phyloP scores from a whole-genome alignment of 2,113 vertebrate genomes.

The Taxidea taxus region DNA sequence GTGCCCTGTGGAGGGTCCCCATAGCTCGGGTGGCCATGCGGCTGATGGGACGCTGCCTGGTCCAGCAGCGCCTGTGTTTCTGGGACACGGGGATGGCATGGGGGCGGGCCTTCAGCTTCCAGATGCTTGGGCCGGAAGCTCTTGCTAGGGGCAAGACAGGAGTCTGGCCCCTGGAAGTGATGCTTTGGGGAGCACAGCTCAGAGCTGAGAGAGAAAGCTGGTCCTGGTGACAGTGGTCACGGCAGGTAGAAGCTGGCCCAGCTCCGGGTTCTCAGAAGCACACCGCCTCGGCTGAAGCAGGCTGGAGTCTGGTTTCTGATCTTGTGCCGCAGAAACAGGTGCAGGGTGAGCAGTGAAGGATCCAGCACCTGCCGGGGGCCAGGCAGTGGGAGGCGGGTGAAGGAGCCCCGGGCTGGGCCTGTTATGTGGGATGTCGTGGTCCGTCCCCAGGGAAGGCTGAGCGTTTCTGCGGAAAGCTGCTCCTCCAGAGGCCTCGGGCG shows the following conservation, averaged over 20 bases:
- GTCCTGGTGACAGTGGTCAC: background rate
- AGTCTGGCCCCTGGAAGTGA: accelerated
- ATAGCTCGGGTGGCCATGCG: accelerated
- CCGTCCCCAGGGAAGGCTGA: background rate
- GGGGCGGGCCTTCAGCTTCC: background rate
- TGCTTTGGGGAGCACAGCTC: background rate
- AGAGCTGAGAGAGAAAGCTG: background rate
- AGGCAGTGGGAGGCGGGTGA: accelerated
- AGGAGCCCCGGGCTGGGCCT: accelerated
- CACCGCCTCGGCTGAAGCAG: accelerated
- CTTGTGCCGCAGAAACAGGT: background rate
- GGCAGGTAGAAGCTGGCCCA: background rate
- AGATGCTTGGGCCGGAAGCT: background rate
- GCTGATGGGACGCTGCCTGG: accelerated
- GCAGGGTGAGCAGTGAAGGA: background rate
- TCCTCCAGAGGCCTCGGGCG: accelerated
- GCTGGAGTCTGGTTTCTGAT: accelerated
- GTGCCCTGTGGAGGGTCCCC: background rate
- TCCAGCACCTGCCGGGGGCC: accelerated
- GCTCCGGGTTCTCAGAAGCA: background rate
- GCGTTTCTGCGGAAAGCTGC: accelerated
- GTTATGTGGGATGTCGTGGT: accelerated
- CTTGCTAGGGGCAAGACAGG: background rate
- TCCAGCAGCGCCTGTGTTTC: background rate
- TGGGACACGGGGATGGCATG: background rate